A percentile compares a stretch with the other conserved stretches of the same genome.
These are phyloP conservation scores for Cardiocondyla obscurior DNA, from an alignment of 1,140 invertebrate species.

Conservation along the genomic window DNA sequence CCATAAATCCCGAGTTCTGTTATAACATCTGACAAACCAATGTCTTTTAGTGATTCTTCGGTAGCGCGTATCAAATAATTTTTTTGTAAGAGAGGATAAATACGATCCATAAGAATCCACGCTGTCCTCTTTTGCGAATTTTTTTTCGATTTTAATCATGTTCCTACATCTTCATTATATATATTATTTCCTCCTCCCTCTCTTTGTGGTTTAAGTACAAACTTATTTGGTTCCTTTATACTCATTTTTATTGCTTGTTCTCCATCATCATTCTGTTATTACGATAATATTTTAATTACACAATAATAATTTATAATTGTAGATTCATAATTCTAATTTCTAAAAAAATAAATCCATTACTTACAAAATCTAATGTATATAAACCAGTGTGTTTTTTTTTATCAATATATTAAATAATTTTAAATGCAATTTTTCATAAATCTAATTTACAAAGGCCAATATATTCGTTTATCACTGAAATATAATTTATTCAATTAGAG, in stretches of 20 bases:
- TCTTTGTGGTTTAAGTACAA: constrained; percentile 98
- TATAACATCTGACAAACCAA: constrained; percentile 84
- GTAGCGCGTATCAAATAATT: constrained; percentile 94
- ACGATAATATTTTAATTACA: constrained; percentile 21
- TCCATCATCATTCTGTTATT: constrained; percentile 88
- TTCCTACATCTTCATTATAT: constrained; percentile 92
- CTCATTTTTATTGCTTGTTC: constrained; percentile 93
- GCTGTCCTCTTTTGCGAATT: constrained; percentile 89
- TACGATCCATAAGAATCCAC: constrained; percentile 98
- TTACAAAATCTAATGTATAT: constrained; percentile 93
- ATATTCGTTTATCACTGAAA: not conserved
- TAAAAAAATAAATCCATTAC: not conserved
- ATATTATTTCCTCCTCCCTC: constrained; percentile 99
- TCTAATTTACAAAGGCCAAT: not conserved
- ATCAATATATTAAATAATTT: not conserved
- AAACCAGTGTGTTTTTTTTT: constrained; percentile 88
- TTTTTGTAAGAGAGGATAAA: constrained; percentile 90
- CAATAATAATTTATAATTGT: not conserved
- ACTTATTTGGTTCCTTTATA: constrained; percentile 91
- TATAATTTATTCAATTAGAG: not conserved
- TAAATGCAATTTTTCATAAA: not conserved
- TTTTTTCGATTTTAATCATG: constrained; percentile 87
- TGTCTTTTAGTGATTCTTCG: constrained; percentile 57
- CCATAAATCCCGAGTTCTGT: constrained; percentile 98
- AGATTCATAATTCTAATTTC: not conserved